Evolutionary conservation across 1,140 invertebrate genomes (phyloP), one percentile per base, ranked within the genome.

Genomic region (Drosophila athabasca): DNA sequence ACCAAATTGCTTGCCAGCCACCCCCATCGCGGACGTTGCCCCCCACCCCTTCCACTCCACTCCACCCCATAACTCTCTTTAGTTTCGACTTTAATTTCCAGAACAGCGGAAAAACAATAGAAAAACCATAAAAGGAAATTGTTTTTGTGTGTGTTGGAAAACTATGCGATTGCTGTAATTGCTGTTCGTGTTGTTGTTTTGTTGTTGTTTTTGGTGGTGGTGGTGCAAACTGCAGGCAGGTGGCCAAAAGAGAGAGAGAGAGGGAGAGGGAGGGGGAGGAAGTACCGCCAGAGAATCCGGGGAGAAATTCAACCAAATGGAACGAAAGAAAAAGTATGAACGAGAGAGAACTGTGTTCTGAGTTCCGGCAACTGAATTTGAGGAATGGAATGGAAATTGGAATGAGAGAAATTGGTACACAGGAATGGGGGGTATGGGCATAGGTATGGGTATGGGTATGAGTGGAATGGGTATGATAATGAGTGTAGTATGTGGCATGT

Each of bases 51-150:
- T 19, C 17, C 24, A 24, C 5, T 5, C 24, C 24, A 5, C 35
- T 11, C 11, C 35, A 11, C 13, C 11, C 11, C 35, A 39, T 13
- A 39, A 39, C 35, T 39, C 35, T 39, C 35, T 39, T 39, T 13
- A 39, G 35, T 13, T 39, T 39, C 3, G 35, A 39, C 11, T 39
- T 39, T 13, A 39, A 13, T 39, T 55, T 43, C 41, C 15, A 66
- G 62, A 67, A 65, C 48, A 43, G 53, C 31, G 19, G 22, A 43
- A 39, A 39, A 67, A 75, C 58, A 73, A 74, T 52, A 49, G 41
- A 49, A 73, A 72, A 76, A 67, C 15, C 58, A 80, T 85, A 66
- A 84, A 81, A 66, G 76, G 80, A 85, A 84, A 85, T 84, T 80
- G 67, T 69, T 80, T 84, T 79, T 64, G 61, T 83, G 72, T 72